Evolutionary conservation across 2,797 vertebrate genomes (phyloP), one percentile per base, ranked within the genome.

Genomic region (Euphonia xanthogaster): DNA sequence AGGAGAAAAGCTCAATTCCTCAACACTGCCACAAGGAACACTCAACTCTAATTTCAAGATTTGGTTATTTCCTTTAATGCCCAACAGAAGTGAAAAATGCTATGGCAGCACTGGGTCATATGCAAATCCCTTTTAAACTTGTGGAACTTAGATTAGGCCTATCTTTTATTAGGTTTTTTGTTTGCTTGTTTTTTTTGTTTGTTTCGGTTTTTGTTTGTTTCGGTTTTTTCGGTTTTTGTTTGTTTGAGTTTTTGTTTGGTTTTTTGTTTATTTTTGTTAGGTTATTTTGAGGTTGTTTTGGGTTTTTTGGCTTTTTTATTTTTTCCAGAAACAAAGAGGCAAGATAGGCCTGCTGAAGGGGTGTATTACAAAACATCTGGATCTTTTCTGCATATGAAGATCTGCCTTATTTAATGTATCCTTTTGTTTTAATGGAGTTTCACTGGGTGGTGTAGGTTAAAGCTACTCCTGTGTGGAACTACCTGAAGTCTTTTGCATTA

Each of bases 1-100:
- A 86, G 76, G 65, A 67, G 84, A 62, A 93, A 86, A 55, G 15
- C 82, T 94, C 75, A 58, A 48, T 90, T 94, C 48, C 66, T 86
- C 21, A 63, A 47, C 40, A 65, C 16, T 71, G 90, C 73, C 87
- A 91, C 53, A 1, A 76, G 70, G 79, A 92, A 88, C 82, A 58
- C 73, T 78, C 85, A 94, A 37, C 30, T 90, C 88, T 66, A 86
- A 79, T 94, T 81, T 94, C 66, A 90, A 84, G 70, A 86, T 86
- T 78, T 90, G 76, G 62, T 90, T 91, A 68, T 94, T 94, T 93
- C 28, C 45, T 91, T 92, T 95, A 94, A 65, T 94, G 76, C 30
- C 63, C 3, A 3, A 78, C 89, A 95, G 66, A 94, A 90, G 66
- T 90, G 66, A 55, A 76, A 81, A 96, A 63, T 45, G 33, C 58